Percentiles rank a stretch among this genome's conserved stretches.
Conservation (phyloP, 2,888 invertebrate species). For the Lomographa bimaculata region DNA sequence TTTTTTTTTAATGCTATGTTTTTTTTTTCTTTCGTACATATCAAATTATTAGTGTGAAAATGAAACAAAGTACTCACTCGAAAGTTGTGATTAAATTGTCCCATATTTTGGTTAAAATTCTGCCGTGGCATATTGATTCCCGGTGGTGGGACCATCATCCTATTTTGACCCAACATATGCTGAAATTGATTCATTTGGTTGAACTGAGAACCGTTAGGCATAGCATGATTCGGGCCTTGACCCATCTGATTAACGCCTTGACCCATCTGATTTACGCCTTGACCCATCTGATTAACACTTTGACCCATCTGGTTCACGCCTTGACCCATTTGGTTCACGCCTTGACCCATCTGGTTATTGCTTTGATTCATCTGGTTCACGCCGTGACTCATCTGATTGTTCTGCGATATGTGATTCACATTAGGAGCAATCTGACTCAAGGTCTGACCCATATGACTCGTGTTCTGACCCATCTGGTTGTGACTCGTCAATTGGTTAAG, state of each 20-base stretch:
- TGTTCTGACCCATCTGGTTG: slow-evolving; percentile 47
- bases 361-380: slow-evolving; percentile 31
- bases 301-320: slow-evolving; percentile 24
- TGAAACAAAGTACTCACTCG: slow-evolving; percentile 60
- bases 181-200: slow-evolving; percentile 62
- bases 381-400: slow-evolving; percentile 31
- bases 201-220: slow-evolving; percentile 67
- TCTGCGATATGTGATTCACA: slow-evolving; percentile 47
- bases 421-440: slow-evolving; percentile 41
- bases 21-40: no score
- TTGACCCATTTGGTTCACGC: slow-evolving; percentile 21
- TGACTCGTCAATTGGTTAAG: slow-evolving; percentile 41
- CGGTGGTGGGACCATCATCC: slow-evolving; percentile 70
- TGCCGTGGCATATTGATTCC: slow-evolving; percentile 68
- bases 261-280: slow-evolving; percentile 33
- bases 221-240: slow-evolving; percentile 43
- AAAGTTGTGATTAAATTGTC: slow-evolving; percentile 68
- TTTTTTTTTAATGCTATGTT: no score
- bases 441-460: slow-evolving; percentile 42
- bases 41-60: no score
- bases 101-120: slow-evolving; percentile 65
- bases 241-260: slow-evolving; percentile 37
- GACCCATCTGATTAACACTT: slow-evolving; percentile 31
- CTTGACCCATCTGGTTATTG: slow-evolving; percentile 40
- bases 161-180: slow-evolving; percentile 64